Conservation (phyloP, 2,797 vertebrate species). For the Cyprinella venusta region DNA sequence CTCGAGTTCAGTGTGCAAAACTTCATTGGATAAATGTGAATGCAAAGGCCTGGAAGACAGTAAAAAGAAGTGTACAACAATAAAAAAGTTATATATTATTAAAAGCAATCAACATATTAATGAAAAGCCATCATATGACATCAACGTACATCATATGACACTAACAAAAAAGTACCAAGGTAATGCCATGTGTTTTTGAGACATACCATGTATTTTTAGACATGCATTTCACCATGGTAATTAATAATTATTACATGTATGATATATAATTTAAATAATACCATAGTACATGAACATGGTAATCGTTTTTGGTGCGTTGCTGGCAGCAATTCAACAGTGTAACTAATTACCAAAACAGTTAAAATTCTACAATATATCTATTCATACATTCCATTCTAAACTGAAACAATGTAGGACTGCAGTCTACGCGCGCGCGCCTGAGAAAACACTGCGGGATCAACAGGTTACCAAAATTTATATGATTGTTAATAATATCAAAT, state of each 20-base stretch:
- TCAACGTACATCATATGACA: background rate
- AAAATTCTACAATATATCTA: background rate
- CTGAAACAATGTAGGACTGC: background rate
- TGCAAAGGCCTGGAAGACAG: slow-evolving; percentile 60
- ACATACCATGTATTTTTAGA: background rate
- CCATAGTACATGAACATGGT: background rate
- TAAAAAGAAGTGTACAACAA: slow-evolving; percentile 17
- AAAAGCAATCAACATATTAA: background rate
- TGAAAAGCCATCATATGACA: background rate
- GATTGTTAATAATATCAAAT: background rate
- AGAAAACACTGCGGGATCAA: background rate
- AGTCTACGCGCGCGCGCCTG: background rate
- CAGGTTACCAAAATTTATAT: background rate
- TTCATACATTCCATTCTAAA: background rate
- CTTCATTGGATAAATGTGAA: slow-evolving; percentile 61
- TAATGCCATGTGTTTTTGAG: background rate
- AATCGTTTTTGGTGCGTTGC: background rate
- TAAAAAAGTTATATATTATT: background rate
- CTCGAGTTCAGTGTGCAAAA: slow-evolving; percentile 72
- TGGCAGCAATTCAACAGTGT: background rate
- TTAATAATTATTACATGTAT: background rate
- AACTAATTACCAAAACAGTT: background rate
- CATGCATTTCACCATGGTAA: background rate
- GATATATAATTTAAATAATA: background rate
- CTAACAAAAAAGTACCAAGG: background rate